Base-by-base conservation (phyloP, 2,113 vertebrate species). In the Colaptes auratus region DNA sequence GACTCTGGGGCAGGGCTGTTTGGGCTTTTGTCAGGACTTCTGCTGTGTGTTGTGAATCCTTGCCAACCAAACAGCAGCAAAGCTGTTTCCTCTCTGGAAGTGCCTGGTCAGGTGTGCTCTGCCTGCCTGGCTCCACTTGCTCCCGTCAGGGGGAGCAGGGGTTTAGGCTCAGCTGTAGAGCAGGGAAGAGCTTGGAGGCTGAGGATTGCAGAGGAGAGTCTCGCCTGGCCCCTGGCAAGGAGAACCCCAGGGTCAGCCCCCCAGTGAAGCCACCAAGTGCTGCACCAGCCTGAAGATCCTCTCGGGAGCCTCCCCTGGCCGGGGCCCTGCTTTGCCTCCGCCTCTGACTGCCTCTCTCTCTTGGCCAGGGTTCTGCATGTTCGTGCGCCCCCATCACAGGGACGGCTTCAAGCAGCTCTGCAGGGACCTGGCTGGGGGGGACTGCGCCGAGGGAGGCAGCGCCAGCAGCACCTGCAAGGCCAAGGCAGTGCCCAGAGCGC, bases 301-400 rank as follows among this genome's bases (percentile, higher is more conserved):
- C n/a, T n/a, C n/a, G n/a, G n/a, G n/a, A n/a, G n/a, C n/a, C n/a
- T n/a, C n/a, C 52, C 20, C 1, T 17, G 19, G 17, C 9, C 56
- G 82, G 39, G n/a, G 2, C 17, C 61, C 56, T 6, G 36, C 73
- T 89, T 39, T 39, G 12, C 21, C n/a, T 16, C 30, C 17, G 5
- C 17, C 2, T 63, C 69, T 84, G 44, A 30, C 24, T 59, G 31
- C 24, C 18, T 0, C 48, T 82, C 86, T 65, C 64, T 59, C 48
- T 23, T 44, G 82, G 31, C 7, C 82, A 99, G 99, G 97, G 23
- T 98, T 99, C 39, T 58, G 92, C 75, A 94, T 97, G 90, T 98
- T 99, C 3, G 96, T 99, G 33, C 98, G 97, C 3, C 97, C 98
- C 12, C 98, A 98, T 46, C 99, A 99, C 90, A 98, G 98, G 85